Evolutionary conservation across 2,888 invertebrate species (phyloP), one percentile per base, ranked within the genome.

Genomic region (Cylloceria caligata): DNA sequence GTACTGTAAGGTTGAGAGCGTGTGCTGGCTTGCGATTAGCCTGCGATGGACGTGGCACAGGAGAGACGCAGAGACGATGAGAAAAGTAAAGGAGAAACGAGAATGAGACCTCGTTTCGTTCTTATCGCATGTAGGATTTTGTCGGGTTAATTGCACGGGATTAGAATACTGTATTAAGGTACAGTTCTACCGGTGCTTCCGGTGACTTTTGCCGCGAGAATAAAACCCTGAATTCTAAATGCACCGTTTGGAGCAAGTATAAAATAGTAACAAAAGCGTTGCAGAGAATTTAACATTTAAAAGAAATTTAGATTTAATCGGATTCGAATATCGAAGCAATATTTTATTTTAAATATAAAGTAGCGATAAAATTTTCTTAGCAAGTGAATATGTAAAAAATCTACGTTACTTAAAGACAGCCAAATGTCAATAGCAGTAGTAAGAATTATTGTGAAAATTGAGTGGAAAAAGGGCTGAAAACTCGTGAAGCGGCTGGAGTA

Each of bases 381-480:
- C n/a, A n/a, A n/a, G n/a, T n/a, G n/a, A n/a, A n/a, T n/a, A n/a
- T n/a, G n/a, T n/a, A n/a, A n/a, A n/a, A n/a, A n/a, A n/a, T n/a
- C n/a, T n/a, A n/a, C n/a, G n/a, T n/a, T n/a, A n/a, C n/a, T n/a
- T n/a, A n/a, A n/a, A 49, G 2, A 19, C 21, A 6, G 1, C 1
- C 9, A 9, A 47, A 16, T 47, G 6, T 5, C 1, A 30, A 55
- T n/a, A 27, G 9, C 27, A 24, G n/a, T 16, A 30, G 55, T 49
- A n/a, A 47, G 39, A 79, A 79, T 82, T 71, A 67, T 82, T 67
- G 79, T 75, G 67, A 83, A 79, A 72, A 83, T 79, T 82, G 78
- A 71, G 67, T 82, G 71, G 74, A 79, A 79, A 79, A 75, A 79
- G 72, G 75, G 79, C 75, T 79, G 75, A 72, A 71, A 60, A 30